These are phyloP conservation scores for Siderastrea siderea DNA, from an alignment of 92 coral and sea anemone genomes.

Conservation along the genomic window DNA sequence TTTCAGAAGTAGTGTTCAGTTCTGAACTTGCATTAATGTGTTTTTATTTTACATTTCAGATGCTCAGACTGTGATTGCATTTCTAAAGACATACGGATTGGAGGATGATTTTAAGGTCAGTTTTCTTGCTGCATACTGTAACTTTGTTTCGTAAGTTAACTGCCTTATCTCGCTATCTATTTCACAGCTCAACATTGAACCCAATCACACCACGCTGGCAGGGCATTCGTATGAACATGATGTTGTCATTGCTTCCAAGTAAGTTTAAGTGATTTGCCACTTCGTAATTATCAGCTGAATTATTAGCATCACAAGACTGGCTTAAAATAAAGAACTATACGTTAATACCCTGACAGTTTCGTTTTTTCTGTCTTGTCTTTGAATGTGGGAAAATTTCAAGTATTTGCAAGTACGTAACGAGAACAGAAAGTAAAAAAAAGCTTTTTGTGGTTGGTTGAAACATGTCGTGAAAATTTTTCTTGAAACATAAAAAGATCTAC, in stretches of 20 bases:
- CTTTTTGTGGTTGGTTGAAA: too few species aligned
- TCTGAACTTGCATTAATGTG: not conserved
- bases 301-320: not conserved
- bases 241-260: constrained; percentile 90
- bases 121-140: not conserved
- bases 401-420: too few species aligned
- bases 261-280: constrained; percentile 16
- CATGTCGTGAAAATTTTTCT: too few species aligned
- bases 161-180: not conserved
- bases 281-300: not conserved
- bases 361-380: too few species aligned
- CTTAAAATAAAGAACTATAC: not conserved
- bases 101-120: constrained; percentile 84
- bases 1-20: too few species aligned
- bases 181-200: constrained; percentile 86
- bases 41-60: constrained; percentile 45
- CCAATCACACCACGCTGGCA: constrained; percentile 92
- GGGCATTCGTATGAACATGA: constrained; percentile 95
- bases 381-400: too few species aligned
- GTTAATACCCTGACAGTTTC: too few species aligned
- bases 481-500: too few species aligned
- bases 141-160: not conserved
- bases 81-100: constrained; percentile 85
- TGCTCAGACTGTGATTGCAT: constrained; percentile 92
- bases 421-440: too few species aligned